Conservation (phyloP, 1,140 invertebrate genomes). For the Microvelia longipes region DNA sequence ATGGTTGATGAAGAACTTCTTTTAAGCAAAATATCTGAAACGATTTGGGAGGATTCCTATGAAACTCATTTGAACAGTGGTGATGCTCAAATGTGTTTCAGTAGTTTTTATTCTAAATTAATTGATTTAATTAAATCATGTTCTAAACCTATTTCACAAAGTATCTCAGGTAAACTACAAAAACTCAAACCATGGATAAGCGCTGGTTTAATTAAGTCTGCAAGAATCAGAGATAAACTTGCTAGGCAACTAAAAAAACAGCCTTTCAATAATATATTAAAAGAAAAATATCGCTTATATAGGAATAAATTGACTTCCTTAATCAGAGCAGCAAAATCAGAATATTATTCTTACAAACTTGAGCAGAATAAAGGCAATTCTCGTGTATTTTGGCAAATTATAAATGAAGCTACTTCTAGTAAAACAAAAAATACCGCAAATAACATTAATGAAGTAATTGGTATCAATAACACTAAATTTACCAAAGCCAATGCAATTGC, state of each 20-base stretch:
- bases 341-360: not conserved
- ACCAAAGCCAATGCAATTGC: not conserved
- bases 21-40: not conserved
- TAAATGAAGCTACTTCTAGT: not conserved
- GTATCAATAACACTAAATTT: not conserved
- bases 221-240: not conserved
- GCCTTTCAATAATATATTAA: not conserved
- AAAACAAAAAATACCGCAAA: not conserved
- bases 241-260: not conserved
- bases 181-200: not conserved
- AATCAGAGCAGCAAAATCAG: not conserved
- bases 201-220: not conserved
- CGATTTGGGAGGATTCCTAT: no score
- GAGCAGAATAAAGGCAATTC: not conserved
- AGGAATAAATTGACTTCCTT: not conserved
- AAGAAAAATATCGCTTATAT: not conserved
- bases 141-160: not conserved
- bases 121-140: not conserved
- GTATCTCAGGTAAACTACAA: not conserved
- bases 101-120: not conserved
- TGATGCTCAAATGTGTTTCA: not conserved
- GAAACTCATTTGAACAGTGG: not conserved
- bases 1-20: not conserved
- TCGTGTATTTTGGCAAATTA: not conserved
- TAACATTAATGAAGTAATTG: not conserved